Evolutionary conservation across 2,888 invertebrate species (phyloP).

Genomic region (Volucella bombylans): DNA sequence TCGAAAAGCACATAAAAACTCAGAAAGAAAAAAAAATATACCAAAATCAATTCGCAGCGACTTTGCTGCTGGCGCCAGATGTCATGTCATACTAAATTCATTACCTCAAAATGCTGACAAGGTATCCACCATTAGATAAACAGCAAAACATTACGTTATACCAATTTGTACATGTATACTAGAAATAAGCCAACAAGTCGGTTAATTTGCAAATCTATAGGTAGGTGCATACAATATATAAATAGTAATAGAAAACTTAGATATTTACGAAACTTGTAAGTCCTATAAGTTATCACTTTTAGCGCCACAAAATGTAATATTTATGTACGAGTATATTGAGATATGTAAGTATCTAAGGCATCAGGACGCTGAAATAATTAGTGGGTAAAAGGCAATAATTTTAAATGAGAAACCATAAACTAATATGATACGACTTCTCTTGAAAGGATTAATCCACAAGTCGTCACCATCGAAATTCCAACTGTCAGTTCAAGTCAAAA

Average conservation of each 20-base stretch:
- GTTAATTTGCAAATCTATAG: slow-evolving; percentile 38
- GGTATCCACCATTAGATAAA: slow-evolving; percentile 45
- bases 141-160: slow-evolving; percentile 8
- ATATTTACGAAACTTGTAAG: neutral
- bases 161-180: slow-evolving; percentile 11
- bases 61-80: slow-evolving; percentile 61
- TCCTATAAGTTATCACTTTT: slow-evolving; percentile 32
- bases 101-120: slow-evolving; percentile 64
- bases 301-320: slow-evolving; percentile 41
- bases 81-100: slow-evolving; percentile 60
- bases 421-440: slow-evolving; percentile 31
- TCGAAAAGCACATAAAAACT: slow-evolving; percentile 19
- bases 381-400: slow-evolving; percentile 29
- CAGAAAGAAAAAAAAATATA: slow-evolving; percentile 16
- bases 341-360: neutral
- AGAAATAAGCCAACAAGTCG: slow-evolving; percentile 43
- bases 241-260: neutral
- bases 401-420: slow-evolving; percentile 49
- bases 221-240: neutral
- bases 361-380: slow-evolving; percentile 23
- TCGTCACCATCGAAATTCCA: slow-evolving; percentile 67
- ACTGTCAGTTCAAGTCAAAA: slow-evolving; percentile 60
- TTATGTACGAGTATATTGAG: slow-evolving; percentile 19
- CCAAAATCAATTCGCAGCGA: slow-evolving; percentile 39
- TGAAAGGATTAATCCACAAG: slow-evolving; percentile 48